Percentiles rank a stretch among this genome's conserved stretches.
These are phyloP conservation scores for Epinephelus lanceolatus DNA, from an alignment of 2,113 vertebrate species.

Conservation along the genomic window DNA sequence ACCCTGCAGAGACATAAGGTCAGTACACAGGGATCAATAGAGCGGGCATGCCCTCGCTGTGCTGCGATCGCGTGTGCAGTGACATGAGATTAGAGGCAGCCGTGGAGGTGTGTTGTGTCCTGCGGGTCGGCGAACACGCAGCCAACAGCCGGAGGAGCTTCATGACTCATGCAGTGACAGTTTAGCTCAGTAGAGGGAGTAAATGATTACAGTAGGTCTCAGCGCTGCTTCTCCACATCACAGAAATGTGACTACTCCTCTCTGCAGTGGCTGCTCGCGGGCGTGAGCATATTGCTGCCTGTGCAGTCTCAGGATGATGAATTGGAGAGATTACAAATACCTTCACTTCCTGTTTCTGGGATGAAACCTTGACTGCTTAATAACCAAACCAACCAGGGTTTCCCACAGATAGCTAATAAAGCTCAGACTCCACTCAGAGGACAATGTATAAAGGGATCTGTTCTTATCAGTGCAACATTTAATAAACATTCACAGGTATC, in stretches of 20 bases:
- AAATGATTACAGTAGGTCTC: constrained; percentile 66
- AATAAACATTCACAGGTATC: neutral
- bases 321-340: constrained; percentile 53
- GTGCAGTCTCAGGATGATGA: constrained; percentile 67
- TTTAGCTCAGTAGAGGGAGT: constrained; percentile 77
- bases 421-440: constrained; percentile 15
- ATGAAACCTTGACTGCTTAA: constrained; percentile 42
- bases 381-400: constrained; percentile 21
- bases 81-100: constrained; percentile 63
- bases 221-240: constrained; percentile 40
- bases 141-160: constrained; percentile 37
- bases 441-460: constrained; percentile 13
- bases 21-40: constrained; percentile 68
- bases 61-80: constrained; percentile 48
- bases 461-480: neutral
- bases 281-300: constrained; percentile 61
- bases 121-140: neutral
- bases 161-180: constrained; percentile 66
- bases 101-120: constrained; percentile 16
- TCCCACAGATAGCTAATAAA: constrained; percentile 22
- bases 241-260: constrained; percentile 52
- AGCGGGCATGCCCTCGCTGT: constrained; percentile 44
- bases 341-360: constrained; percentile 52
- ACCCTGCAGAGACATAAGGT: constrained; percentile 91
- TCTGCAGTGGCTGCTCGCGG: constrained; percentile 68